Evolutionary conservation across 2,888 invertebrate species (phyloP), one percentile per base, ranked within the genome.

Genomic region (Phortica magna): DNA sequence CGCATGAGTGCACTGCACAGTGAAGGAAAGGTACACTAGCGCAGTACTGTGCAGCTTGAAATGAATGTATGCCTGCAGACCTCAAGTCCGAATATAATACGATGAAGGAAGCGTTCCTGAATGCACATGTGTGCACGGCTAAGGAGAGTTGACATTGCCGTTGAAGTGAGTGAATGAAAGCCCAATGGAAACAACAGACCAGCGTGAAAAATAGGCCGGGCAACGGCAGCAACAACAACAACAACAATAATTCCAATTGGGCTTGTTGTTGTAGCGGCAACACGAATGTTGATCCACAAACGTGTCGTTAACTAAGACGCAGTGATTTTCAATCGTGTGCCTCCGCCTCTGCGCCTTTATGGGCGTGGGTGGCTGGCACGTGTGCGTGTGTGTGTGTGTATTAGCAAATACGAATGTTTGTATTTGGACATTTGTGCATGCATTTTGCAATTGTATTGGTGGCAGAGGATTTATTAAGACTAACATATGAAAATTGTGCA

Each of bases 401-500:
- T 88, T 81, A 88, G 88, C 85, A 87, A 68, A 68, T 43, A 19
- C 43, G 19, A n/a, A 68, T 68, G 12, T 43, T 31, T 43, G 48
- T 43, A 31, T 55, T 41, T n/a, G 17, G 22, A 31, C 65, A 65
- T 65, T 65, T 42, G 31, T 53, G 70, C 67, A 42, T 41, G 67
- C 70, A 71, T 71, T 55, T 55, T 53, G 70, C 70, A 55, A 53
- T 48, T 17, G 55, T 55, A 22, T 83, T 78, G 75, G 14, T 70
- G 57, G 75, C 43, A 77, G 85, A 84, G 85, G 89, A 86, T 86
- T 86, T 86, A 86, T 86, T 86, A 86, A 85, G 86, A 86, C 89
- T 88, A 86, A 88, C 84, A 89, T 87, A 86, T 86, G 89, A 88
- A 86, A 84, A 86, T 86, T 85, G 88, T 88, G 88, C 85, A 86